Percentiles rank a stretch among this genome's conserved stretches.
phyloP scores from a whole-genome alignment of 2,113 vertebrate species.

The Zapus hudsonius region DNA sequence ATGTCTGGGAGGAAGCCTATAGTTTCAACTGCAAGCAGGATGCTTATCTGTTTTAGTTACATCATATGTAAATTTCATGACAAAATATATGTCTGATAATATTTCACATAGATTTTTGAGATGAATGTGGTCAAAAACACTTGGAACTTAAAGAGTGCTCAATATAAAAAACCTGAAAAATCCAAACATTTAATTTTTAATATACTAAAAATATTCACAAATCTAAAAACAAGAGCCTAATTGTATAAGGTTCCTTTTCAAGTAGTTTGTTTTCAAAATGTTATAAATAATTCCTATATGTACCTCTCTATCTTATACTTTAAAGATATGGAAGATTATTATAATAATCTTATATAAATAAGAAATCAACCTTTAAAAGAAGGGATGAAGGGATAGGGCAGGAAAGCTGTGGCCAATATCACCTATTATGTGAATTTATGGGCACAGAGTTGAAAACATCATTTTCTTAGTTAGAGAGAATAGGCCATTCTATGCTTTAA shows the following conservation, averaged over 20 bases:
- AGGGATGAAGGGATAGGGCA: neutral
- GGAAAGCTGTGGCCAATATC: conserved; percentile 13
- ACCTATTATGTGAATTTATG: conserved; percentile 46
- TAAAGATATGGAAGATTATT: conserved; percentile 55
- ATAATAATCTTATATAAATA: conserved; percentile 71
- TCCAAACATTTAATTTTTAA: conserved; percentile 78
- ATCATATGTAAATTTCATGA: conserved; percentile 66
- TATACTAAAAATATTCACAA: conserved; percentile 77
- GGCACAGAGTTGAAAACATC: conserved; percentile 32
- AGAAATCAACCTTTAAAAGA: conserved; percentile 44
- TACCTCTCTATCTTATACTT: conserved; percentile 60
- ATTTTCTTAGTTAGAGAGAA: conserved; percentile 20
- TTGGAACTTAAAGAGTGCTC: conserved; percentile 80
- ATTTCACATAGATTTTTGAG: conserved; percentile 70
- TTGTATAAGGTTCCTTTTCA: no score
- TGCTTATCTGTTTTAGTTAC: conserved; percentile 71
- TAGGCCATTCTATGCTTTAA: conserved; percentile 6
- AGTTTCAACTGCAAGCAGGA: conserved; percentile 55
- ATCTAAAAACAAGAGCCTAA: conserved; percentile 82
- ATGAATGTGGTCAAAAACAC: conserved; percentile 70
- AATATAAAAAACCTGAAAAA: conserved; percentile 82
- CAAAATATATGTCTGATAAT: conserved; percentile 60
- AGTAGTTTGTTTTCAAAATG: conserved; percentile 74
- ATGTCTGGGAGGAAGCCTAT: conserved; percentile 61
- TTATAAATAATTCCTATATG: conserved; percentile 71